Conservation (phyloP, 2,797 vertebrate genomes). For the Carapus acus region DNA sequence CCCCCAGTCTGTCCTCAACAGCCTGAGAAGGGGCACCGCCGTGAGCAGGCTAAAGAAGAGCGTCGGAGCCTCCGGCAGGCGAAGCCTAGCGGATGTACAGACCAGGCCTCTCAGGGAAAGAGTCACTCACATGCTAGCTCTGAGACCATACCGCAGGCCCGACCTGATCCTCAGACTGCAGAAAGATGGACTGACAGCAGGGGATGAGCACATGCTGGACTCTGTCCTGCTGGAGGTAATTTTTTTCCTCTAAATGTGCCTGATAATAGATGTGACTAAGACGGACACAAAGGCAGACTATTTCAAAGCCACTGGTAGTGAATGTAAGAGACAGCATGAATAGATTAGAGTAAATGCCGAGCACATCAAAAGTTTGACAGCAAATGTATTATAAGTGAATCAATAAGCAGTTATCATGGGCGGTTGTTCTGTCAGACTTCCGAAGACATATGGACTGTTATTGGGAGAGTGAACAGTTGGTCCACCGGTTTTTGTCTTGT, state of each 20-base stretch:
- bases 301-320: too few relatives aligned
- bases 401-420: too few relatives aligned
- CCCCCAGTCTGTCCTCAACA: slow-evolving; percentile 71
- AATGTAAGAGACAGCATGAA: too few relatives aligned
- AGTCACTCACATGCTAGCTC: slow-evolving; percentile 84
- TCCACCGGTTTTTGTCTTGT: neutral
- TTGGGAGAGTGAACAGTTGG: too few relatives aligned
- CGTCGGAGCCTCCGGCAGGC: slow-evolving; percentile 15
- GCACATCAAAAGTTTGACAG: too few relatives aligned
- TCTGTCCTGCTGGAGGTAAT: slow-evolving; percentile 79
- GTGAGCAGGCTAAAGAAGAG: slow-evolving; percentile 40
- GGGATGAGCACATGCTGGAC: slow-evolving; percentile 81
- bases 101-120: slow-evolving; percentile 80
- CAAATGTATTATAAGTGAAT: too few relatives aligned
- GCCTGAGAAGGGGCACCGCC: slow-evolving; percentile 4
- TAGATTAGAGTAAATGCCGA: too few relatives aligned
- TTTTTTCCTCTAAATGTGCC: neutral
- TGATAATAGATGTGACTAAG: neutral
- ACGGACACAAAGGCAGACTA: neutral
- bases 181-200: slow-evolving; percentile 78
- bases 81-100: slow-evolving; percentile 62
- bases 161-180: slow-evolving; percentile 86
- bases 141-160: slow-evolving; percentile 85
- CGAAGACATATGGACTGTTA: too few relatives aligned
- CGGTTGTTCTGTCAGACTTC: too few relatives aligned